Base-by-base conservation (phyloP, 2,888 invertebrate species). In the Stenchaetothrips biformis region DNA sequence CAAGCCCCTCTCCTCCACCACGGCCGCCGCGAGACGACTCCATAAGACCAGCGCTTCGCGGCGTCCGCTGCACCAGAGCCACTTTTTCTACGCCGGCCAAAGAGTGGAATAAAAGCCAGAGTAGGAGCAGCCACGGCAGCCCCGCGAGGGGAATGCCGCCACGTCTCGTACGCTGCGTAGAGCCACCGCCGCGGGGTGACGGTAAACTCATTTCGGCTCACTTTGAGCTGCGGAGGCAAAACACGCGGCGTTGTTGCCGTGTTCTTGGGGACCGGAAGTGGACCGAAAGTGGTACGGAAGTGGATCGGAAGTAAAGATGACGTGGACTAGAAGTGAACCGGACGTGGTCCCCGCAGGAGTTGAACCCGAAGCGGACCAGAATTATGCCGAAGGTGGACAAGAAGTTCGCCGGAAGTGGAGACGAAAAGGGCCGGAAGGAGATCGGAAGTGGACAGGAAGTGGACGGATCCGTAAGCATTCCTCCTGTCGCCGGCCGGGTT, bases 201-300 rank as follows among this genome's bases (percentile, higher is more conserved):
- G 25, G 67, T 74, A 74, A 74, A 74, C 67, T 9, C 25, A 74
- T 74, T 74, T 74, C 21, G 25, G 67, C 67, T 74, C 67, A 74
- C 67, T 74, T 74, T 74, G 67, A 74, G 67, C 67, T 13, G 13
- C 53, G 18, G 53, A 13, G 18, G 53, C 53, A 53, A 53, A 53
- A 53, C 53, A 53, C 37, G 53, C 53, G 16, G 16, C 53, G 53
- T 18, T 18, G 53, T 4, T 18, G 13, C 18, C 53, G 53, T 53
- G 53, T 13, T 18, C 53, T 4, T 4, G 13, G 13, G 37, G 37
- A 37, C 37, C 37, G 37, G 37, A 37, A 37, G 37, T n/a, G 37
- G 37, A 37, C 37, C 37, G 37, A 4, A 37, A 37, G 37, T 37
- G 37, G 37, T 2, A 1, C 37, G 37, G 37, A 37, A 37, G 37